Conservation (phyloP, 2,113 vertebrate genomes). For the Campylomormyrus numenius region DNA sequence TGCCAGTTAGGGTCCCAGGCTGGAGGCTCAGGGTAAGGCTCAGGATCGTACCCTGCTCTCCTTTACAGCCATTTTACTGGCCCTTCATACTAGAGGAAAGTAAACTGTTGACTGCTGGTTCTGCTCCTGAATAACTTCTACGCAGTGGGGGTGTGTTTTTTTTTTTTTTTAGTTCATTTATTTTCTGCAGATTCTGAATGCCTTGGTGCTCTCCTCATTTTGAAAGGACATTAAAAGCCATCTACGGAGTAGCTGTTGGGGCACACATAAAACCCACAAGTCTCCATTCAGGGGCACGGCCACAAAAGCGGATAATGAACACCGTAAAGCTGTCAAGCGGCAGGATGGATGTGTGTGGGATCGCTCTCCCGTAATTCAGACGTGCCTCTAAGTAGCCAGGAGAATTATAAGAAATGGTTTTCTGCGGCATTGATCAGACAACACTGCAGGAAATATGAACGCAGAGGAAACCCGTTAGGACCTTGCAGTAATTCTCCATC, state of each 20-base stretch:
- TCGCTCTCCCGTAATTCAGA: constrained; percentile 90
- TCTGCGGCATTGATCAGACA: constrained; percentile 89
- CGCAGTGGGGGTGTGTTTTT: constrained; percentile 29
- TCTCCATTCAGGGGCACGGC: constrained; percentile 80
- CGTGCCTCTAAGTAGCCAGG: constrained; percentile 90
- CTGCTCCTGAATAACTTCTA: constrained; percentile 22
- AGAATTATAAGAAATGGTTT: constrained; percentile 98
- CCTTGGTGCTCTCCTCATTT: constrained; percentile 36
- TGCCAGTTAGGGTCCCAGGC: neutral
- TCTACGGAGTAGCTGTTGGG: constrained; percentile 71
- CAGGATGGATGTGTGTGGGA: constrained; percentile 91
- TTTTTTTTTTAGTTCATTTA: constrained; percentile 29
- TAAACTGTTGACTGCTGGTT: neutral
- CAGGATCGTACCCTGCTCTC: constrained; percentile 34
- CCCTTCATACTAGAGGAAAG: constrained; percentile 52
- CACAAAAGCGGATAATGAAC: constrained; percentile 98
- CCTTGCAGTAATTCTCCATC: constrained; percentile 68
- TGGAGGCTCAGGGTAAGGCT: neutral
- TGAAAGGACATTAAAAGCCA: constrained; percentile 59
- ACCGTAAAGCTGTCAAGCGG: constrained; percentile 94
- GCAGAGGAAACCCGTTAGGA: constrained; percentile 77
- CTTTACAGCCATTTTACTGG: constrained; percentile 62
- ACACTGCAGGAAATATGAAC: constrained; percentile 84
- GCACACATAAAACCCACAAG: constrained; percentile 75
- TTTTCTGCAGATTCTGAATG: constrained; percentile 35